A percentile compares a stretch with the other conserved stretches of the same genome.
phyloP scores from a whole-genome alignment of 2,113 vertebrate genomes.

The Corythoichthys intestinalis region DNA sequence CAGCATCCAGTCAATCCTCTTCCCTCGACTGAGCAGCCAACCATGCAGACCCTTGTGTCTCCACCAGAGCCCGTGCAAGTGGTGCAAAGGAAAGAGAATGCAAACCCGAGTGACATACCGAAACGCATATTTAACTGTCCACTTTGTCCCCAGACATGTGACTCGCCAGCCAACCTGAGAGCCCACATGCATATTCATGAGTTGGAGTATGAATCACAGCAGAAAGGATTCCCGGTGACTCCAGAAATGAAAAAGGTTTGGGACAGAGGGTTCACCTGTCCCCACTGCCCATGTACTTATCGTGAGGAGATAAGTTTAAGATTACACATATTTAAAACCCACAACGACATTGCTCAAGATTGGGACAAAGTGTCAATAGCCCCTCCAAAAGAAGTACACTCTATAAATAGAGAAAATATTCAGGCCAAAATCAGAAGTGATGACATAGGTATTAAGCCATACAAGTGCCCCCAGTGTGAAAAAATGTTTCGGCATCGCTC shows the following conservation, averaged over 20 bases:
- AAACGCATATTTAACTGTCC: slow-evolving; percentile 65
- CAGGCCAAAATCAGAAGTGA: slow-evolving; percentile 44
- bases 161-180: slow-evolving; percentile 58
- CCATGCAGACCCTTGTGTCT: slow-evolving; percentile 25
- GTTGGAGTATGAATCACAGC: slow-evolving; percentile 60
- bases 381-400: slow-evolving; percentile 17
- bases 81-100: slow-evolving; percentile 55
- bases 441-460: slow-evolving; percentile 43
- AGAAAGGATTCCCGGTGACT: slow-evolving; percentile 27
- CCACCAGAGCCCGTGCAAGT: slow-evolving; percentile 19
- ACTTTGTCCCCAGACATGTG: slow-evolving; percentile 64
- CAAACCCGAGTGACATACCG: slow-evolving; percentile 37
- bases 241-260: slow-evolving; percentile 38
- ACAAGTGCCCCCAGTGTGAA: slow-evolving; percentile 70
- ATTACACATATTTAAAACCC: slow-evolving; percentile 57
- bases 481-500: slow-evolving; percentile 75
- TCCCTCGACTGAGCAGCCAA: slow-evolving; percentile 16
- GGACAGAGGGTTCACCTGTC: slow-evolving; percentile 59
- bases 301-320: slow-evolving; percentile 60
- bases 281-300: slow-evolving; percentile 64
- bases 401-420: slow-evolving; percentile 35
- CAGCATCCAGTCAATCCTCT: slow-evolving; percentile 29
- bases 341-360: slow-evolving; percentile 47
- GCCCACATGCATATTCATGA: slow-evolving; percentile 74
- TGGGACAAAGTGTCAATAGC: slow-evolving; percentile 27